These are phyloP conservation scores for Gouania willdenowi DNA, from an alignment of 2,797 vertebrate genomes.

Conservation along the genomic window DNA sequence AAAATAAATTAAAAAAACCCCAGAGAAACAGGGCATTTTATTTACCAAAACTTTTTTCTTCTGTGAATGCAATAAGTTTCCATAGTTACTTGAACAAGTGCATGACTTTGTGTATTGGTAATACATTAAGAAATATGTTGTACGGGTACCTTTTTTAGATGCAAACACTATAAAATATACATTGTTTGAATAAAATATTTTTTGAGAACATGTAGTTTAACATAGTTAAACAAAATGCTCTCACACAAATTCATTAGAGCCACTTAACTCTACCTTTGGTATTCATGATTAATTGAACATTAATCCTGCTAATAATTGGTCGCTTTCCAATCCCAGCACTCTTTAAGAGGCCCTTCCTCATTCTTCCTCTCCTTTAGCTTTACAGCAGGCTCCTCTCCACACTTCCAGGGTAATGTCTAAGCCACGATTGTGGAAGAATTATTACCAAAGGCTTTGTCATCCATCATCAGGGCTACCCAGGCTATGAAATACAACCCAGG, in stretches of 20 bases:
- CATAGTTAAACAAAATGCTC: no score
- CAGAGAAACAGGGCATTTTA: no score
- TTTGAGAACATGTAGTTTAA: no score
- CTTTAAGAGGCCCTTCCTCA: not conserved
- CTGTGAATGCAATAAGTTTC: no score
- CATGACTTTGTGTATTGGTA: no score
- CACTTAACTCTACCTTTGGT: slow-evolving; percentile 14
- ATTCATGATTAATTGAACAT: slow-evolving; percentile 45
- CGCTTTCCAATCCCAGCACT: not conserved
- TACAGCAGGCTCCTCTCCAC: slow-evolving; percentile 37
- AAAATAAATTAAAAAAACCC: no score
- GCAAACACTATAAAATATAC: no score
- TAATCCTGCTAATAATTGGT: slow-evolving; percentile 29
- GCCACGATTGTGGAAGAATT: slow-evolving; percentile 68
- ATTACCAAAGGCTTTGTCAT: slow-evolving; percentile 58
- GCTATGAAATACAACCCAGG: slow-evolving; percentile 68
- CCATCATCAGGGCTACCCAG: slow-evolving; percentile 69
- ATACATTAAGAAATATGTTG: no score
- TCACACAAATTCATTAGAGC: slow-evolving; percentile 16
- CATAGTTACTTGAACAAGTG: no score
- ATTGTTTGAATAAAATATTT: no score
- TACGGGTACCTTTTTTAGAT: no score
- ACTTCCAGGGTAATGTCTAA: slow-evolving; percentile 48
- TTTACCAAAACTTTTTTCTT: no score
- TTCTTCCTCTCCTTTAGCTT: slow-evolving; percentile 47